A percentile compares a stretch with the other conserved stretches of the same genome.
These are phyloP conservation scores for Teleopsis dalmanni DNA, from an alignment of 1,140 invertebrate species.

Conservation along the genomic window DNA sequence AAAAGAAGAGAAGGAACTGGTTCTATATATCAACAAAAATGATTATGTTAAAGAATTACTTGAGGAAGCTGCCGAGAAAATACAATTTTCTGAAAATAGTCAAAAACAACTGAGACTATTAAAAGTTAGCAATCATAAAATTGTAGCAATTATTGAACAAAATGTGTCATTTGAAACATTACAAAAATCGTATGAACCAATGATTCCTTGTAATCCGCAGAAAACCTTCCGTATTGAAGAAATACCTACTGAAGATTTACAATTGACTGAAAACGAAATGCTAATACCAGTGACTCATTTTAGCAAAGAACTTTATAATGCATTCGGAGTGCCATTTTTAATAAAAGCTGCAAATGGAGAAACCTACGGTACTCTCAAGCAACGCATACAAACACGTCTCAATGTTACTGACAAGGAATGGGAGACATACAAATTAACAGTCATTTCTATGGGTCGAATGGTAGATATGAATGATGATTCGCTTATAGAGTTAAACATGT, in stretches of 20 bases:
- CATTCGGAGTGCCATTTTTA: slow-evolving; percentile 97
- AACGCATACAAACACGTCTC: slow-evolving; percentile 87
- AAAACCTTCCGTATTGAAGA: slow-evolving; percentile 81
- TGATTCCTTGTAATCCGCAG: slow-evolving; percentile 46
- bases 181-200: slow-evolving; percentile 31
- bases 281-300: slow-evolving; percentile 96
- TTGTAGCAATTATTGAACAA: slow-evolving; percentile 32
- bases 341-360: slow-evolving; percentile 88
- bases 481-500: slow-evolving; percentile 29
- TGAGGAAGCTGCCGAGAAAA: slow-evolving; percentile 89
- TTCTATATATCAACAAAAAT: slow-evolving; percentile 92
- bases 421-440: slow-evolving; percentile 95
- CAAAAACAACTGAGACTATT: slow-evolving; percentile 60
- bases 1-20: slow-evolving; percentile 89
- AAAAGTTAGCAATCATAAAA: slow-evolving; percentile 53
- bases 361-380: slow-evolving; percentile 79
- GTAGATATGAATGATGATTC: slow-evolving; percentile 51
- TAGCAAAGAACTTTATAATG: slow-evolving; percentile 92
- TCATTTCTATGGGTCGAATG: slow-evolving; percentile 78
- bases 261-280: slow-evolving; percentile 74
- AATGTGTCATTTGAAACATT: slow-evolving; percentile 32
- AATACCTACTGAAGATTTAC: slow-evolving; percentile 79
- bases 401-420: slow-evolving; percentile 97
- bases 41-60: slow-evolving; percentile 85
- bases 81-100: slow-evolving; percentile 74